Evolutionary conservation across 1,140 invertebrate species (phyloP).

Genomic region (Trichogramma pretiosum): DNA sequence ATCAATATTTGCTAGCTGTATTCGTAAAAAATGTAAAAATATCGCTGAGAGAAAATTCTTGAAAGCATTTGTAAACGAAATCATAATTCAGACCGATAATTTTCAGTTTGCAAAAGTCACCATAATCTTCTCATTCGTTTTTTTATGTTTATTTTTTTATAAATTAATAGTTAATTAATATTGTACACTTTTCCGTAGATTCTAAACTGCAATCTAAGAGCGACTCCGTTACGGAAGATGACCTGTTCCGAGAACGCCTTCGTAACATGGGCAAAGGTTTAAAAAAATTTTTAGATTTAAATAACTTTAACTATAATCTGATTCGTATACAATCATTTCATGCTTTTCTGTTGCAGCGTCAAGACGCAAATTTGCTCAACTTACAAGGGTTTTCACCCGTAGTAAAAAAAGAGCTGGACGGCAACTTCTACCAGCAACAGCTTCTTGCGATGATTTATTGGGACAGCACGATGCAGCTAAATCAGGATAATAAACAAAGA

Average conservation of each 20-base stretch:
- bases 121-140: too few relatives aligned
- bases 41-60: too few relatives aligned
- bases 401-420: slow-evolving; percentile 56
- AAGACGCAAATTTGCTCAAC: slow-evolving; percentile 71
- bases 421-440: slow-evolving; percentile 39
- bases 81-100: too few relatives aligned
- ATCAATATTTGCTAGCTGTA: too few relatives aligned
- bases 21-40: too few relatives aligned
- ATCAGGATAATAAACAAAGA: too few relatives aligned
- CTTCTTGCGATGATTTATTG: slow-evolving; percentile 42
- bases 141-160: too few relatives aligned
- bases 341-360: slow-evolving; percentile 53
- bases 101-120: too few relatives aligned
- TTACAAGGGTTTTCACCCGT: slow-evolving; percentile 68
- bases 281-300: neutral
- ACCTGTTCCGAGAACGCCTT: slow-evolving; percentile 70
- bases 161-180: neutral
- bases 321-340: too few relatives aligned
- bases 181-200: slow-evolving; percentile 27
- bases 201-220: slow-evolving; percentile 38
- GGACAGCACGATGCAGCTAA: too few relatives aligned
- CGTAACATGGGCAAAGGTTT: slow-evolving; percentile 80
- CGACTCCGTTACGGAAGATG: slow-evolving; percentile 48
- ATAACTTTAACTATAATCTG: too few relatives aligned
- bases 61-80: too few relatives aligned